Conservation (phyloP, 2,113 vertebrate genomes). For the Nasalis larvatus region DNA sequence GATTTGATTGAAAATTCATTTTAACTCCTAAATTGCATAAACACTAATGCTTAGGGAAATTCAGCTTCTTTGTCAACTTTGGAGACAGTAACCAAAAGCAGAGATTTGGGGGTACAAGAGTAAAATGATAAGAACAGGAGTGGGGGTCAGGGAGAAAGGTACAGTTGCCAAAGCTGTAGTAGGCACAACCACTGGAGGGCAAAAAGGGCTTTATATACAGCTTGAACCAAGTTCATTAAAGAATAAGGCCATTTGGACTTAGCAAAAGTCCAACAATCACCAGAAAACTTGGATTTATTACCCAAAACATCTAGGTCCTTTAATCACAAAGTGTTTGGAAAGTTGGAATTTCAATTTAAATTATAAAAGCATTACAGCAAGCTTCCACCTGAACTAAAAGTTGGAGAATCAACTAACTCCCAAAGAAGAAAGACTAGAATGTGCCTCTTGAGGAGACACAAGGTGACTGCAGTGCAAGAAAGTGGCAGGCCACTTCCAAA, state of each 20-base stretch:
- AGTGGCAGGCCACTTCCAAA: not conserved
- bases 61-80: not conserved
- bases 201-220: not conserved
- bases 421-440: not conserved
- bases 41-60: not conserved
- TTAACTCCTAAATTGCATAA: not conserved
- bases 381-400: not conserved
- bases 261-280: not conserved
- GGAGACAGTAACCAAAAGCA: not conserved
- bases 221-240: not conserved
- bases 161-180: not conserved
- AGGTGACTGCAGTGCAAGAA: not conserved
- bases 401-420: not conserved
- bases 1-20: constrained; percentile 21
- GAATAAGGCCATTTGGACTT: not conserved
- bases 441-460: not conserved
- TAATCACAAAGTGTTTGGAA: not conserved
- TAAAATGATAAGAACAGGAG: not conserved
- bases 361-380: not conserved
- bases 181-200: not conserved
- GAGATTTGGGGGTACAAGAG: not conserved
- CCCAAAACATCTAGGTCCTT: not conserved
- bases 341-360: not conserved
- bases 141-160: not conserved
- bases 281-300: not conserved